A percentile compares a stretch with the other conserved stretches of the same genome.
phyloP scores from a whole-genome alignment of 2,888 invertebrate species.

The Rotaria macrura region DNA sequence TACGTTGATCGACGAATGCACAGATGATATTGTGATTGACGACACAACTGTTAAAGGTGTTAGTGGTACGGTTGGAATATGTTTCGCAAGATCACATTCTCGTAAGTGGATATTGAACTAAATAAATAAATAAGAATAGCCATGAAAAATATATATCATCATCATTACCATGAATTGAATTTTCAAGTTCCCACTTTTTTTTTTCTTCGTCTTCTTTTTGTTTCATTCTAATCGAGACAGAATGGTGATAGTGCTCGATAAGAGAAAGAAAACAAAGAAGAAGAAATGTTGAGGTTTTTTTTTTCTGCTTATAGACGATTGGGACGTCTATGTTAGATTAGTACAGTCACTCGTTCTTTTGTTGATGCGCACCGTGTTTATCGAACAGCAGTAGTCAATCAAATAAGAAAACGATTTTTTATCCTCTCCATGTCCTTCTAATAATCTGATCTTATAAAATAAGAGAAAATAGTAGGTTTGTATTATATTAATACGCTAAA shows the following conservation, averaged over 20 bases:
- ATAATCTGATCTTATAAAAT: not conserved
- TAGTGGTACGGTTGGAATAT: not conserved
- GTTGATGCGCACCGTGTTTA: not conserved
- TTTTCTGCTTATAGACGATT: not conserved
- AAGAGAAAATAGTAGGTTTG: not conserved
- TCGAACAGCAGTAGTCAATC: not conserved
- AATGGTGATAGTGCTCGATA: not conserved
- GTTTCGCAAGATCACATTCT: not conserved
- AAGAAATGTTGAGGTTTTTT: not conserved
- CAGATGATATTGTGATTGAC: conserved; percentile 4
- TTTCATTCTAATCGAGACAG: not conserved
- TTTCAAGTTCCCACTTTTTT: too few relatives aligned
- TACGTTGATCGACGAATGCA: not conserved
- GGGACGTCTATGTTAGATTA: not conserved
- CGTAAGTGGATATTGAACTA: not conserved
- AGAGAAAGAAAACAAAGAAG: not conserved
- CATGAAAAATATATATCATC: not conserved
- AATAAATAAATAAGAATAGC: not conserved
- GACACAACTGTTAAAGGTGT: not conserved
- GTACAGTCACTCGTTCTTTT: not conserved
- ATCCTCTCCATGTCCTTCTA: not conserved
- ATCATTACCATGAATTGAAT: too few relatives aligned
- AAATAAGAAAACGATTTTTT: not conserved
- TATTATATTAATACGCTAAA: too few relatives aligned
- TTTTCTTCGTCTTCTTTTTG: not conserved